These are phyloP conservation scores for Molanna angustata DNA, from an alignment of 2,888 invertebrate genomes.

Conservation along the genomic window DNA sequence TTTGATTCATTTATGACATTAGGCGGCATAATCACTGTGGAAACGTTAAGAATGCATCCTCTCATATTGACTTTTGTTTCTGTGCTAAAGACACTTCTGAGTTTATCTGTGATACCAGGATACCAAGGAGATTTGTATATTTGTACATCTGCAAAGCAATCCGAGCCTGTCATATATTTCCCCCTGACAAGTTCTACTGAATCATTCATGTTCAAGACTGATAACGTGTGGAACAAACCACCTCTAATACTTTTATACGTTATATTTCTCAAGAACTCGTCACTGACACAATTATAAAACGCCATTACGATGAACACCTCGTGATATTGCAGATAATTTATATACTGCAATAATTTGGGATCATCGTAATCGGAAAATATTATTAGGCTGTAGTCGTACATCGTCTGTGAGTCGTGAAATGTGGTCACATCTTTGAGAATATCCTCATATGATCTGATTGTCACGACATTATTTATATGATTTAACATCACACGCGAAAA, in stretches of 20 bases:
- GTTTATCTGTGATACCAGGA: neutral
- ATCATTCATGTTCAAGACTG: neutral
- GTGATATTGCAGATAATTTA: neutral
- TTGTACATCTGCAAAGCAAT: neutral
- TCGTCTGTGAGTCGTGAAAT: neutral
- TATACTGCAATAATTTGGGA: neutral
- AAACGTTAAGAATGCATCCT: neutral
- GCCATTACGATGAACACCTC: neutral
- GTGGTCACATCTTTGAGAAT: neutral
- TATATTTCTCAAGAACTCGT: neutral
- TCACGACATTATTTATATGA: neutral
- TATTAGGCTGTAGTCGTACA: neutral
- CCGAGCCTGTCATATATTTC: neutral
- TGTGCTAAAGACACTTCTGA: neutral
- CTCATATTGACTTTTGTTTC: neutral
- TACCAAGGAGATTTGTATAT: neutral
- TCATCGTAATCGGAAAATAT: neutral
- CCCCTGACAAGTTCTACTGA: neutral
- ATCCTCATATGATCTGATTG: neutral
- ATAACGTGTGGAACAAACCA: neutral
- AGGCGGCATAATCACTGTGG: neutral
- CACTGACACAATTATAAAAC: neutral
- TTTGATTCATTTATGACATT: neutral
- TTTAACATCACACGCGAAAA: neutral
- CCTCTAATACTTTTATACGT: neutral